Evolutionary conservation across 2,113 vertebrate genomes (phyloP), one percentile per base, ranked within the genome.

Genomic region (Apteryx owenii): DNA sequence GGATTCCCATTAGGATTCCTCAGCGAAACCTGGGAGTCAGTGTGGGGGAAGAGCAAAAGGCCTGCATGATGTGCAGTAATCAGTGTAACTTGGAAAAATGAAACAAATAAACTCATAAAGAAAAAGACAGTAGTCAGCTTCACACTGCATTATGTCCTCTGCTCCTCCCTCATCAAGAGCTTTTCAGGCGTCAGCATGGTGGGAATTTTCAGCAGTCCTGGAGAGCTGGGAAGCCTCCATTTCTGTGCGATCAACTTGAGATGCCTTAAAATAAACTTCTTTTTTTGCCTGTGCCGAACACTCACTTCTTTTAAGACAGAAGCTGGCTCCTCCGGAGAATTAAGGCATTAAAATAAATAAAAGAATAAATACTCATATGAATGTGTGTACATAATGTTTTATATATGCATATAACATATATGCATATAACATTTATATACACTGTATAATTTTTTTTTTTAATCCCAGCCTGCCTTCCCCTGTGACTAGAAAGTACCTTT

Each of bases 161-260:
- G 25, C 5, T 60, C 4, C 5, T 83, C 38, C 38, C 69, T 75
- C 21, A 9, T 44, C 10, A 1, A 65, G 14, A 64, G 13, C 8
- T 9, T 61, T 71, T 17, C 19, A 85, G 25, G 25, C 28, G 15
- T 61, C 48, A 61, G 7, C 53, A 72, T 25, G 1, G 26, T 50
- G 56, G 70, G 51, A 23, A 82, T 79, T 91, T 91, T 77, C 10
- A 4, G 33, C 23, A 33, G 54, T 42, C 20, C 31, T 23, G 22
- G 28, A 23, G 42, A 68, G n/a, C 5, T 6, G 10, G 20, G 48
- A 89, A 71, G 29, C 29, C 19, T 90, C 15, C 0, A 0, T 42
- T 77, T 28, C 36, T 19, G 4, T 2, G 12, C 26, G 25, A 33
- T 9, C 25, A 82, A 21, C 21, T 8, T 17, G 19, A 79, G 33